These are phyloP conservation scores for Zaprionus kolodkinae DNA, from an alignment of 1,140 invertebrate genomes.

Conservation along the genomic window DNA sequence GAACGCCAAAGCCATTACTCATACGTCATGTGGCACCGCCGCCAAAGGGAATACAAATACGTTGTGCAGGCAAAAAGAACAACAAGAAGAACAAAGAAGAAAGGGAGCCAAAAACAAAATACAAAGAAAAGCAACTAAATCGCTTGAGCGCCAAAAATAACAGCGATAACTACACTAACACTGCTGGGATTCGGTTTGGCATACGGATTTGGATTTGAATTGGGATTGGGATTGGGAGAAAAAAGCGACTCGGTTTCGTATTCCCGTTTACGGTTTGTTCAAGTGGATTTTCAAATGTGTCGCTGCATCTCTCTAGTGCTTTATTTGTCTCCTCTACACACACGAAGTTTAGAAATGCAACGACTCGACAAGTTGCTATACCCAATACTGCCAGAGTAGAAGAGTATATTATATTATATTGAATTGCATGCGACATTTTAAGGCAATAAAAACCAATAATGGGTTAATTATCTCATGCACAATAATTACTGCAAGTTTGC, in stretches of 20 bases:
- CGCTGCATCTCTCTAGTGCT: slow-evolving; percentile 22
- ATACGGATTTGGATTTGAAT: slow-evolving; percentile 6
- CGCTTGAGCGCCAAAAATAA: slow-evolving; percentile 61
- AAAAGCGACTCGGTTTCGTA: not conserved
- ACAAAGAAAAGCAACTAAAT: slow-evolving; percentile 48
- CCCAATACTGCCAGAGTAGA: not conserved
- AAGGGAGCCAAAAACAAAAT: slow-evolving; percentile 9
- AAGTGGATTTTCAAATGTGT: slow-evolving; percentile 61
- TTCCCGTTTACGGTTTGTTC: slow-evolving; percentile 54
- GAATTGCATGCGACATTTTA: too few relatives aligned
- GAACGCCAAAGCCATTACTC: slow-evolving; percentile 71
- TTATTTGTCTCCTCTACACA: slow-evolving; percentile 23
- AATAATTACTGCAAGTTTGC: too few relatives aligned
- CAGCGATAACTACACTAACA: slow-evolving; percentile 29
- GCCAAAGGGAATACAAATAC: slow-evolving; percentile 72
- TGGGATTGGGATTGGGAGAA: slow-evolving; percentile 3
- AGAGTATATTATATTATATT: too few relatives aligned
- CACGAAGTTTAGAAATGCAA: not conserved
- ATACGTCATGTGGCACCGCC: slow-evolving; percentile 72
- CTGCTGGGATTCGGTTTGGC: slow-evolving; percentile 14
- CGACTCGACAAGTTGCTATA: slow-evolving; percentile 26
- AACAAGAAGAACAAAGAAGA: slow-evolving; percentile 14
- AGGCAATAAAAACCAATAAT: too few relatives aligned
- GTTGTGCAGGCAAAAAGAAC: slow-evolving; percentile 59
- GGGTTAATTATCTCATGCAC: too few relatives aligned